phyloP scores from a whole-genome alignment of 2,797 vertebrate genomes.

The Menidia menidia region DNA sequence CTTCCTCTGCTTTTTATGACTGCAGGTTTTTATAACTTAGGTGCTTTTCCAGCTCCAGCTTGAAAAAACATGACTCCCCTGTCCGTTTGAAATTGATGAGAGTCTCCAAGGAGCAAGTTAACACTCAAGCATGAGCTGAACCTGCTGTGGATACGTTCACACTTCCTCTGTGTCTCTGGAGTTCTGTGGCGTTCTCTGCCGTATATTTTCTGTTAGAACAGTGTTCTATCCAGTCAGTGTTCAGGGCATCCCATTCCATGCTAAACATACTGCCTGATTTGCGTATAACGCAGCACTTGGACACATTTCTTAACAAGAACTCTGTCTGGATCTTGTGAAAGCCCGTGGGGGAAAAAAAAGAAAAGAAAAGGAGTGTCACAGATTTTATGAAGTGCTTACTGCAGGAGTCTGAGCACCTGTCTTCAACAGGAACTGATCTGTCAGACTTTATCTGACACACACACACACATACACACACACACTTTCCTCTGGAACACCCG shows the following conservation, averaged over 20 bases:
- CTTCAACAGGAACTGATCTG: slow-evolving; percentile 77
- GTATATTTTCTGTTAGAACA: slow-evolving; percentile 3
- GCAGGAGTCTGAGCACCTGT: slow-evolving; percentile 63
- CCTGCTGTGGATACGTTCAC: not conserved
- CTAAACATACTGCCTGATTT: slow-evolving; percentile 23
- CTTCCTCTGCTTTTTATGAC: slow-evolving; percentile 56
- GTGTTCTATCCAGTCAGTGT: not conserved
- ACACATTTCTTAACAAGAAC: slow-evolving; percentile 10
- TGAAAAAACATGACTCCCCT: slow-evolving; percentile 46
- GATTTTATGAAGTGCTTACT: slow-evolving; percentile 79
- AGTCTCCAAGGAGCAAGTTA: not conserved
- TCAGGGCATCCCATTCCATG: slow-evolving; percentile 2
- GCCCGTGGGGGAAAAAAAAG: slow-evolving; percentile 16
- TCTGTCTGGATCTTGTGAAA: slow-evolving; percentile 19
- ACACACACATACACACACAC: slow-evolving; percentile 8
- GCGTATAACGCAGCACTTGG: slow-evolving; percentile 31
- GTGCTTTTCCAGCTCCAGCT: slow-evolving; percentile 47
- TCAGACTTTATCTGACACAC: slow-evolving; percentile 67
- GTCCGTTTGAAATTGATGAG: slow-evolving; percentile 13
- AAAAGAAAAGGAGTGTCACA: slow-evolving; percentile 37
- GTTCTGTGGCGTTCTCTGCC: too few relatives aligned
- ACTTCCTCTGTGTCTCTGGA: slow-evolving; percentile 3
- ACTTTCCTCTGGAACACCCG: slow-evolving; percentile 50
- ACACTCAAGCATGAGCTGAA: not conserved
- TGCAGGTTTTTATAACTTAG: slow-evolving; percentile 55